Base-by-base conservation (phyloP, 2,113 vertebrate genomes). In the Okapia johnstoni region DNA sequence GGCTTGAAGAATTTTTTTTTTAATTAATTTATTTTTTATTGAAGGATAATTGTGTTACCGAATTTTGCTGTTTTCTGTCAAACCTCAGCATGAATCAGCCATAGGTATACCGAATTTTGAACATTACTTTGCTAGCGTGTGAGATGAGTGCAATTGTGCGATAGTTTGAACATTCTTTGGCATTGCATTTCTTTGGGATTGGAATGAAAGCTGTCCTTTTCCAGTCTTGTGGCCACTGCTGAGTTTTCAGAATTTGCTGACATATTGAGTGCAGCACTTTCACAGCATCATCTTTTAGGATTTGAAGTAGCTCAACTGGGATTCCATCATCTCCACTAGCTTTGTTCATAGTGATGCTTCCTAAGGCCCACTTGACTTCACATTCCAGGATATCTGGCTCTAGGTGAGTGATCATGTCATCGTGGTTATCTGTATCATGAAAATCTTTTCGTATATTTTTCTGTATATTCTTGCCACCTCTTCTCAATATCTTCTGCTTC, bases 151-250 rank as follows among this genome's bases (percentile, higher is more conserved):
- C 66, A 70, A 21, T 40, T 40, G 66, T 36, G n/a, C 1, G 0
- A 23, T 12, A 70, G 66, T 36, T 40, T 40, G 19, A 70, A 70
- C 10, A 70, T 36, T 40, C n/a, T 23, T 70, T 70, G n/a, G 9
- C 63, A 70, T 70, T 36, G n/a, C n/a, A 4, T 19, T 70, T 70
- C 63, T 36, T 70, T 40, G n/a, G 66, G n/a, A 70, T 11, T 12
- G 19, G n/a, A 70, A 23, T 70, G n/a, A 70, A 70, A 70, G 36
- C 19, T 0, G 2, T 23, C n/a, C 0, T 12, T 70, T 70, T 40
- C 66, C n/a, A 70, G 7, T 70, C n/a, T 19, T 70, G 66, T 36
- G 66, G n/a, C n/a, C 66, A 23, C 9, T 36, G 66, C 4, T 36
- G n/a, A 70, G n/a, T 70, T 70, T 70, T 70, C 63, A 2, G 1